Base-by-base conservation (phyloP, 1,140 invertebrate genomes). In the Ylistrum balloti region DNA sequence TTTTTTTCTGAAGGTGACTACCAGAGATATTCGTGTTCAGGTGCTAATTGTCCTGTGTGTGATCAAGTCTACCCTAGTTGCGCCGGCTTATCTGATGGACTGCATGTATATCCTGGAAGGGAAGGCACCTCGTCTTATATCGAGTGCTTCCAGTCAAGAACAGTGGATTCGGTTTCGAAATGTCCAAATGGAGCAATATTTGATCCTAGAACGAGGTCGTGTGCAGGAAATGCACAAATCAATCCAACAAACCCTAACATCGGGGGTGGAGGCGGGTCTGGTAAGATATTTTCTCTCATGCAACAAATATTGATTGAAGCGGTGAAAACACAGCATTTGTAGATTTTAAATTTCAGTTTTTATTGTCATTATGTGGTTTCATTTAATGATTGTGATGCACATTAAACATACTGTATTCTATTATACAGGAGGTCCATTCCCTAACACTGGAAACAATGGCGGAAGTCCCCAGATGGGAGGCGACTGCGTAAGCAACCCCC, bases 61-160 rank as follows among this genome's bases (percentile, higher is more conserved):
- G 92, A 91, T 88, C 88, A 93, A 15, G 48, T 90, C 0, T 93
- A 93, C 86, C 93, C 91, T 22, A 93, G 92, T 38, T 95, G 94
- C 91, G 91, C 92, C 22, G 91, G 92, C n/a, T 89, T 93, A 10
- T 92, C 94, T 0, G 94, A 95, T 87, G 93, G 93, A 28, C 88
- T 91, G 20, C 94, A 95, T 86, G 92, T 93, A 17, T 92, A 92
- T 90, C 92, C 93, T 17, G 93, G 93, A n/a, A 88, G 91, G 88
- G 89, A 91, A 33, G 91, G 93, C 38, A 93, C 91, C 33, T 90
- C 93, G 0, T 88, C 91, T n/a, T 93, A 94, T 56, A 92, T 95
- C 22, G 92, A 92, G 28, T 95, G 94, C 88, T 86, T 89, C 0
- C 87, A 88, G 2, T 93, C 93, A 13, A 34, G 94, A 28, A 92